phyloP scores from a whole-genome alignment of 2,888 invertebrate species.

The Rhynchonema sp. region DNA sequence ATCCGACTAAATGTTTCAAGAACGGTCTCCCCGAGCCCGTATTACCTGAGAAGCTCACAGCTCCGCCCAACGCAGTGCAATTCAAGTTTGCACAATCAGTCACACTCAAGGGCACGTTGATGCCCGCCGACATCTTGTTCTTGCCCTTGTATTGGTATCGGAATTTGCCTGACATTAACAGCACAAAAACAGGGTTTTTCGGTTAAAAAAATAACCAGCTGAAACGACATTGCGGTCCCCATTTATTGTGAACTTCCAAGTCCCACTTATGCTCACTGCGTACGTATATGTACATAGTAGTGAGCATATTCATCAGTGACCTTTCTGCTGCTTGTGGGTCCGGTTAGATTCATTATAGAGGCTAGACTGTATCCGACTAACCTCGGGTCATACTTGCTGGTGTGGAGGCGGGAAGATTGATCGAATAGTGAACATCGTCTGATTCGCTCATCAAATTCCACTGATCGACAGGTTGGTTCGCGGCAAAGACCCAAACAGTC shows the following conservation, averaged over 20 bases:
- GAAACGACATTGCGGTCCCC: no score
- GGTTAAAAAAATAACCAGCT: no score
- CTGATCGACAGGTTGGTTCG: not conserved
- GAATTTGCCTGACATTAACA: not conserved
- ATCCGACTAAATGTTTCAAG: no score
- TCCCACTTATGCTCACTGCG: no score
- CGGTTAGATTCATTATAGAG: not conserved
- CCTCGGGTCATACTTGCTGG: not conserved
- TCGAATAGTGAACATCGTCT: not conserved
- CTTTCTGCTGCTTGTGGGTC: no score
- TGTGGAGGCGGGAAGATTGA: not conserved
- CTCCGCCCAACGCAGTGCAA: not conserved
- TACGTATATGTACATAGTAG: no score
- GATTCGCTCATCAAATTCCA: not conserved
- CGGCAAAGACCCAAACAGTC: not conserved
- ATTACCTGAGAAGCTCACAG: not conserved
- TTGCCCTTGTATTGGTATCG: not conserved
- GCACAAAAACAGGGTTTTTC: no score
- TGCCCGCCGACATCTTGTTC: not conserved
- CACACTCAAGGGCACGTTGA: not conserved
- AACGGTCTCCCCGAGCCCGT: no score
- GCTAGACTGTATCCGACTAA: not conserved
- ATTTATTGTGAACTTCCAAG: no score
- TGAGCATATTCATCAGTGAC: no score
- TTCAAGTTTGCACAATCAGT: not conserved